Conservation (phyloP, 2,888 invertebrate species). For the Gibbula magus region DNA sequence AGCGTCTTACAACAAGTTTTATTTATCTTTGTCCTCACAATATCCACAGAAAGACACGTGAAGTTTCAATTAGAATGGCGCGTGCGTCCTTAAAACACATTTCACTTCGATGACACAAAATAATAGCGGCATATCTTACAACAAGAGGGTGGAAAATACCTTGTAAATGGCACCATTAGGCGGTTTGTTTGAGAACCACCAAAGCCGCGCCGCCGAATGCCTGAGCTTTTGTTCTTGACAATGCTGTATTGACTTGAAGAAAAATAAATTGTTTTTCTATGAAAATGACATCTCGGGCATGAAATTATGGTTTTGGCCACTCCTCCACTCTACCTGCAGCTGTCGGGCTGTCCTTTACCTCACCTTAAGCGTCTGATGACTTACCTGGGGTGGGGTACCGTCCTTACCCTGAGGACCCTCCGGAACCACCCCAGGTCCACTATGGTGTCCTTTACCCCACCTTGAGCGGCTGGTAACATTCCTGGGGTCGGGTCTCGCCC, state of each 20-base stretch:
- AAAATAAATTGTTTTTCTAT: conserved; percentile 1
- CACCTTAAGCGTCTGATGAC: not conserved
- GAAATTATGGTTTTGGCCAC: not conserved
- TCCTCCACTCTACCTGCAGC: not conserved
- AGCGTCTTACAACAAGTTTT: not conserved
- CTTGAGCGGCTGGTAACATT: no score
- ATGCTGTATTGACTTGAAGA: not conserved
- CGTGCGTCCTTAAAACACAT: not conserved
- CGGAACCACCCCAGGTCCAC: no score
- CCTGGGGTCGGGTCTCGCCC: no score
- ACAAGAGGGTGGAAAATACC: not conserved
- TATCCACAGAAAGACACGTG: not conserved
- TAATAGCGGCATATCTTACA: not conserved
- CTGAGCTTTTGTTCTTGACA: not conserved
- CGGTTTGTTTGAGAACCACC: not conserved
- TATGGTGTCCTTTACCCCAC: no score
- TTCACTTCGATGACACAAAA: not conserved
- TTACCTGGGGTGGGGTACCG: no score
- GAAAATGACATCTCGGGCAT: not conserved
- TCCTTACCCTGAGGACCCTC: no score
- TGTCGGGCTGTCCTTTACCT: not conserved
- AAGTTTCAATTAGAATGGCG: not conserved
- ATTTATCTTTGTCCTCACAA: not conserved
- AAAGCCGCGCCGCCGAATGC: not conserved
- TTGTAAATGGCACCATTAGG: conserved; percentile 9